Percentiles rank a stretch among this genome's conserved stretches.
These are phyloP conservation scores for Rhinophrynus dorsalis DNA, from an alignment of 2,797 vertebrate species.

Conservation along the genomic window DNA sequence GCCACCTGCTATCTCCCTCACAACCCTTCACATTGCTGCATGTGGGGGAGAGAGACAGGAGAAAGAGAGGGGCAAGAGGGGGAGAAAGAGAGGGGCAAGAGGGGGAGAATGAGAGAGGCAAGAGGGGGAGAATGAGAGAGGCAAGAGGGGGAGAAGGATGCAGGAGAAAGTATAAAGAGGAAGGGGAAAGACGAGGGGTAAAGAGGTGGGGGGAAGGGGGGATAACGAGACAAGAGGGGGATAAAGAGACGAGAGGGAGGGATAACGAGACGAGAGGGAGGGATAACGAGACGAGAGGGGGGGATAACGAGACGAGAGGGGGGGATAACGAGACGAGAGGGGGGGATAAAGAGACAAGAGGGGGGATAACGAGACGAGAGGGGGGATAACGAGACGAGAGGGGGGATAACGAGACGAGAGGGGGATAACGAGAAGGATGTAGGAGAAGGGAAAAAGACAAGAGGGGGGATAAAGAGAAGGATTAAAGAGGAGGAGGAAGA, in stretches of 20 bases:
- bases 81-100: not conserved
- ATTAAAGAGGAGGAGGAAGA: not conserved
- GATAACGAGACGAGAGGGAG: no score
- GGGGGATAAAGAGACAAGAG: not conserved
- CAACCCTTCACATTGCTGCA: no score
- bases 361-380: not conserved
- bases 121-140: not conserved
- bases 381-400: not conserved
- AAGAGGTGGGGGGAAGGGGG: not conserved
- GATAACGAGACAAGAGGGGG: no score
- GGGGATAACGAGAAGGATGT: not conserved
- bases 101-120: not conserved
- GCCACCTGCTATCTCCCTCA: no score
- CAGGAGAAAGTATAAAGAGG: not conserved
- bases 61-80: not conserved
- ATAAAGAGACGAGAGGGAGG: no score
- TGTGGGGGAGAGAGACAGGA: no score
- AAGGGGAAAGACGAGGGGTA: not conserved
- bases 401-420: not conserved
- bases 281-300: no score
- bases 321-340: not conserved
- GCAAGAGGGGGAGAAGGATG: not conserved
- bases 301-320: not conserved
- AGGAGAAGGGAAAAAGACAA: not conserved
- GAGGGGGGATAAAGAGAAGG: not conserved